Conservation (phyloP, 2,797 vertebrate genomes). For the Peromyscus melanophrys region DNA sequence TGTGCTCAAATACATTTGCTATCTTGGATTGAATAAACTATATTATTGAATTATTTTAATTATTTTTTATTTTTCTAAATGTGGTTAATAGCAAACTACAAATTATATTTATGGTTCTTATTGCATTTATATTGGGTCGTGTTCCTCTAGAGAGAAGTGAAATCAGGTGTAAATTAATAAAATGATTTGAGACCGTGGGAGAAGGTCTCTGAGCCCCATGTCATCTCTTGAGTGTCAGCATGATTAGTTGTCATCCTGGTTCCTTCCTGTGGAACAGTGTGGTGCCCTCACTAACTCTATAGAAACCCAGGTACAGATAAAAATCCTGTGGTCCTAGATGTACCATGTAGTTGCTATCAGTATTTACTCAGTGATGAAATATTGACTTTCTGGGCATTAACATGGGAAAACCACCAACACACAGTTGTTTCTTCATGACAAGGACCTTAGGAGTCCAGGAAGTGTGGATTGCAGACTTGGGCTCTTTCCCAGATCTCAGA, state of each 20-base stretch:
- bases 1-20: neutral
- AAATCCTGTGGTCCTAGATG: neutral
- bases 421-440: neutral
- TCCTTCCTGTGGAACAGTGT: neutral
- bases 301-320: neutral
- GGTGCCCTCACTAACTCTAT: neutral
- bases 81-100: neutral
- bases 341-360: neutral
- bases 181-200: neutral
- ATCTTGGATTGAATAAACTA: neutral
- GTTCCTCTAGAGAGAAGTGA: neutral
- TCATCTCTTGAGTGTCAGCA: neutral
- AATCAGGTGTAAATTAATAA: slow-evolving; percentile 40
- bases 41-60: slow-evolving; percentile 23
- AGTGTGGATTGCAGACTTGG: rapidly evolving
- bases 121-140: slow-evolving; percentile 6
- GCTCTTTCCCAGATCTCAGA: neutral
- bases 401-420: neutral
- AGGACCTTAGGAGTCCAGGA: neutral
- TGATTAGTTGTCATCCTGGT: neutral
- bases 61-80: neutral
- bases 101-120: neutral
- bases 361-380: slow-evolving; percentile 37
- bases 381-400: neutral
- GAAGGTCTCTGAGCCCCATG: neutral